phyloP scores from a whole-genome alignment of 1,140 invertebrate species.

The Maniola jurtina region DNA sequence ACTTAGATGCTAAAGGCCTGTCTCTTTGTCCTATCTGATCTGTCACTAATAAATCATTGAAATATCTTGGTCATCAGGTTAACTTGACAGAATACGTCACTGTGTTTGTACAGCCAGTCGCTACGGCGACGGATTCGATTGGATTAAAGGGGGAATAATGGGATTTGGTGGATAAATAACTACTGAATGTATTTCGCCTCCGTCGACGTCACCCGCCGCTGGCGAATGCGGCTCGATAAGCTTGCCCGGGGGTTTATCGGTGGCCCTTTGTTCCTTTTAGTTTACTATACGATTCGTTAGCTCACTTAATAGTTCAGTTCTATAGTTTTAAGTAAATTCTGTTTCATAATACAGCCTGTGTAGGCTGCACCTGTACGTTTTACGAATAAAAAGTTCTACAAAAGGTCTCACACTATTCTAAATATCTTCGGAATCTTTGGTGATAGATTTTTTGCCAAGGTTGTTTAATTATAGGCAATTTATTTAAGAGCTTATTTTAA shows the following conservation, averaged over 20 bases:
- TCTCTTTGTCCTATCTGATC: neutral
- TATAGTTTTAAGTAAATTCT: no score
- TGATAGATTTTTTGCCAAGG: no score
- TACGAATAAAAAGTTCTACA: no score
- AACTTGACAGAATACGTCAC: slow-evolving; percentile 48
- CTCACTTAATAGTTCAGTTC: no score
- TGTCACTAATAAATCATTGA: neutral
- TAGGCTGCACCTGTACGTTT: no score
- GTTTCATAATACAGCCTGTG: no score
- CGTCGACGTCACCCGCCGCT: neutral
- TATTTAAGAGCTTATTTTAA: no score
- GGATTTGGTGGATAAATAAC: slow-evolving; percentile 30
- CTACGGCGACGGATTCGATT: slow-evolving; percentile 64
- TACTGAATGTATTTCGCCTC: slow-evolving; percentile 15
- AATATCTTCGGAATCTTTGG: no score
- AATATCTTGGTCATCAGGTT: slow-evolving; percentile 12
- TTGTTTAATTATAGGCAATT: no score
- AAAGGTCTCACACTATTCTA: no score
- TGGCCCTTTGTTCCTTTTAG: neutral
- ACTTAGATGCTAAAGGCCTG: no score
- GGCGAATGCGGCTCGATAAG: neutral
- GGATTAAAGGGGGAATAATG: slow-evolving; percentile 37
- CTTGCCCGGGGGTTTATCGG: neutral
- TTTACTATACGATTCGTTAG: no score
- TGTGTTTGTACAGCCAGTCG: slow-evolving; percentile 60